Base-by-base conservation (phyloP, 2,797 vertebrate species). In the Pseudotriccus pelzelni region DNA sequence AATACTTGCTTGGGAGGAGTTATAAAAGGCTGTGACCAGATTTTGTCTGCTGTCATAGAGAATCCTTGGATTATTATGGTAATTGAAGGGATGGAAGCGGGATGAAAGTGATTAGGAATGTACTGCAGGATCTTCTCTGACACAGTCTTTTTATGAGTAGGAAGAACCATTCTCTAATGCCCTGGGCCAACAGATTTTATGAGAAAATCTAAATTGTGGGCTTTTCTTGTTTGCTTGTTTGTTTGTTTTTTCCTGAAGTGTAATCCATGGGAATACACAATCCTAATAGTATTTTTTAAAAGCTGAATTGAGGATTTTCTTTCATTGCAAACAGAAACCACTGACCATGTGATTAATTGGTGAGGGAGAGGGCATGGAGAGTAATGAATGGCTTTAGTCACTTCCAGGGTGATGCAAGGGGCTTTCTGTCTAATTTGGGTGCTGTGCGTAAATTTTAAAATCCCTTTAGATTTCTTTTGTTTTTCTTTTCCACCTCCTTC, bases 161-260 rank as follows among this genome's bases (percentile, higher is more conserved):
- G 24, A 68, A 39, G 0, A 22, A 16, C 7, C 1, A 9, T 72
- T 72, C 15, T 55, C 6, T 44, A 27, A 24, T 2, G 2, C 2
- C 9, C 43, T 24, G 17, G 43, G 44, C 3, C 44, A 69, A 23
- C 7, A 63, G 6, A 10, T 59, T 80, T 66, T 30, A 16, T 30
- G 67, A 47, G 30, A 24, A 85, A 59, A 59, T 41, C 9, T 58
- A 41, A 39, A 39, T 53, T 30, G 30, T 44, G n/a, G 0, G 22
- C 4, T 2, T 24, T 27, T 21, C 12, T 13, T 64, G 20, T 32
- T 14, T 19, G 44, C 21, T 21, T 44, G 43, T 44, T 46, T 47
- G 46, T 46, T 43, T 43, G 41, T 17, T 41, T 60, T 12, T 5
- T 12, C 14, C 46, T 19, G 23, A 47, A 32, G 13, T 7, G 12